Conservation (phyloP, 2,888 invertebrate genomes). For the Sussaba pulchella region DNA sequence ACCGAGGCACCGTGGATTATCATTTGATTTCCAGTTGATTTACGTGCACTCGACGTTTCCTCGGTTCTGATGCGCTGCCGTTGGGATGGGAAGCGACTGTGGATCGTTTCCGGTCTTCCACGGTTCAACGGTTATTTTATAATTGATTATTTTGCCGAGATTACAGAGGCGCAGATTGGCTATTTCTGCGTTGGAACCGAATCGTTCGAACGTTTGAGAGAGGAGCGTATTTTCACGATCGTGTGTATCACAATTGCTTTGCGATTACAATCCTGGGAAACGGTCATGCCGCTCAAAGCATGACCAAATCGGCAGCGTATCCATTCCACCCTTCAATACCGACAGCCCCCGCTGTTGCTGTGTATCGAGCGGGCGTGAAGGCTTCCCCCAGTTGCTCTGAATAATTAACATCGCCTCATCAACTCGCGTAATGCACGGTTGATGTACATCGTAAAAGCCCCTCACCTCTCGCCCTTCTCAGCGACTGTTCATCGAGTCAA, state of each 20-base stretch:
- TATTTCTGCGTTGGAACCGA: background rate
- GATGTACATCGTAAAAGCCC: conserved; percentile 27
- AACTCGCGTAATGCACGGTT: conserved; percentile 40
- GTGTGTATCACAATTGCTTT: conserved; percentile 28
- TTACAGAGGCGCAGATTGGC: background rate
- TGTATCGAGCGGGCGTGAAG: conserved; percentile 3
- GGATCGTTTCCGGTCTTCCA: background rate
- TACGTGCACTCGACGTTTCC: conserved; percentile 7
- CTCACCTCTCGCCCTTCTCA: background rate
- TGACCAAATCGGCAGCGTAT: background rate
- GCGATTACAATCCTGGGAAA: conserved; percentile 30
- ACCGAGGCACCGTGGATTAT: conserved; percentile 10
- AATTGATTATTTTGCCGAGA: conserved; percentile 34
- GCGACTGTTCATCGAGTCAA: conserved; percentile 31
- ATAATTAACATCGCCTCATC: conserved; percentile 54
- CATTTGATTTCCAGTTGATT: conserved; percentile 43
- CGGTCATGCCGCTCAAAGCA: conserved; percentile 17
- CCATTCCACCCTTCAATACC: background rate
- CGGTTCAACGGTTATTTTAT: conserved; percentile 12
- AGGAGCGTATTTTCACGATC: conserved; percentile 15
- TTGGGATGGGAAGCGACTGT: background rate
- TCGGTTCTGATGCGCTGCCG: background rate
- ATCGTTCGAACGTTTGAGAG: conserved; percentile 1
- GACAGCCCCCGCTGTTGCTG: background rate
- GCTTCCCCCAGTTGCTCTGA: conserved; percentile 19